A percentile compares a stretch with the other conserved stretches of the same genome.
These are phyloP conservation scores for Antennarius maculatus DNA, from an alignment of 2,797 vertebrate species.

Conservation along the genomic window DNA sequence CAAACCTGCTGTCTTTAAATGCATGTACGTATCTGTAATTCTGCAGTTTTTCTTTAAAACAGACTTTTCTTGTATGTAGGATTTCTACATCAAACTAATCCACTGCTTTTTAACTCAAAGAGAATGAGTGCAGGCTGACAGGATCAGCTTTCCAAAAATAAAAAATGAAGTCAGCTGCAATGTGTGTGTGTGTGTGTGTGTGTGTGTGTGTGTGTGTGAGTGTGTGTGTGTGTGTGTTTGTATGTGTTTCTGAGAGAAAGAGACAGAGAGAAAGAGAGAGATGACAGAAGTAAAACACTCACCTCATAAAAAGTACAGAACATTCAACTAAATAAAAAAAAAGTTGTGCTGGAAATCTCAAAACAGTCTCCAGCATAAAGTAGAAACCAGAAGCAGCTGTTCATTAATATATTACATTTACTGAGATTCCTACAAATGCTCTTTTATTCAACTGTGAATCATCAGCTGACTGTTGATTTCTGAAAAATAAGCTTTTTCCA, in stretches of 20 bases:
- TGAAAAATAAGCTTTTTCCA: not conserved
- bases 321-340: constrained; percentile 22
- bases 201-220: not conserved
- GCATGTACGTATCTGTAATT: no score
- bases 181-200: constrained; percentile 12
- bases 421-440: constrained; percentile 1
- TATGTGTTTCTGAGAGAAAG: not conserved
- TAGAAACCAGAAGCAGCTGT: constrained; percentile 40
- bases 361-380: constrained; percentile 10
- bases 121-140: constrained; percentile 26
- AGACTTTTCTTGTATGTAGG: not conserved
- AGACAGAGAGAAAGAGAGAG: not conserved
- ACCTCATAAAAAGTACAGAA: constrained; percentile 5
- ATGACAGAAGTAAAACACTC: constrained; percentile 5
- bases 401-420: constrained; percentile 36
- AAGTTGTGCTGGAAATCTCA: not conserved
- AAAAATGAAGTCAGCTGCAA: constrained; percentile 41
- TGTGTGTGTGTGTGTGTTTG: constrained; percentile 6
- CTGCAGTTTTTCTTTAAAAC: no score
- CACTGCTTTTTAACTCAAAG: constrained; percentile 17
- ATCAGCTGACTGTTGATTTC: not conserved
- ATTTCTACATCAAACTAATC: constrained; percentile 21
- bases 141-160: constrained; percentile 50
- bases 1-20: no score
- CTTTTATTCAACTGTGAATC: constrained; percentile 6